A percentile compares a stretch with the other conserved stretches of the same genome.
Conservation (phyloP, 2,113 vertebrate genomes). For the Platanista minor region DNA sequence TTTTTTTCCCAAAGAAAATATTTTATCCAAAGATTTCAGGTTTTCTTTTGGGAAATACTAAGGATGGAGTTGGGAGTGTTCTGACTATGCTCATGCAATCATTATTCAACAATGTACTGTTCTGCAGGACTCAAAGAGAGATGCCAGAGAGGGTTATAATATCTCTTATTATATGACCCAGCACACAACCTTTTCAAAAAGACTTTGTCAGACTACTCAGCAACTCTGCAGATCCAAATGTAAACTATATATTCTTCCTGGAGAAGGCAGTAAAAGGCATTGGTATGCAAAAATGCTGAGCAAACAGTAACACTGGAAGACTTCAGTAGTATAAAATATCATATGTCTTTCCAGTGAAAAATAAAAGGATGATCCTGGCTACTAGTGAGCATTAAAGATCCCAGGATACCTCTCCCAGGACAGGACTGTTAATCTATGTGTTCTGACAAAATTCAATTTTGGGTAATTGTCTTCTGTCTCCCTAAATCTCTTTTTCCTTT, state of each 20-base stretch:
- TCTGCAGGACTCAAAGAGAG: not conserved
- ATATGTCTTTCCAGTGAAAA: constrained; percentile 29
- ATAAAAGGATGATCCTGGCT: not conserved
- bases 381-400: not conserved
- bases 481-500: constrained; percentile 33
- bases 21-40: not conserved
- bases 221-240: not conserved
- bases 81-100: not conserved
- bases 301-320: not conserved
- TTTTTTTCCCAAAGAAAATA: not conserved
- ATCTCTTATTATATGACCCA: not conserved
- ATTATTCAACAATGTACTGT: not conserved
- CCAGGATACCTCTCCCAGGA: not conserved
- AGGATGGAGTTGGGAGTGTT: not conserved
- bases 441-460: constrained; percentile 1
- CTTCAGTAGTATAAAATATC: not conserved
- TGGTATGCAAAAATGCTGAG: constrained; percentile 32
- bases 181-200: not conserved
- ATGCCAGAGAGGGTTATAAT: not conserved
- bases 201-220: not conserved
- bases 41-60: not conserved
- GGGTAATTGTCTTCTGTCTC: constrained; percentile 31
- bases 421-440: not conserved
- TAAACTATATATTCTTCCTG: constrained; percentile 8
- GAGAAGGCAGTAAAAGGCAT: constrained; percentile 16